Percentiles rank a stretch among this genome's conserved stretches.
phyloP scores from a whole-genome alignment of 2,113 vertebrate genomes.

The Menidia beryllina region DNA sequence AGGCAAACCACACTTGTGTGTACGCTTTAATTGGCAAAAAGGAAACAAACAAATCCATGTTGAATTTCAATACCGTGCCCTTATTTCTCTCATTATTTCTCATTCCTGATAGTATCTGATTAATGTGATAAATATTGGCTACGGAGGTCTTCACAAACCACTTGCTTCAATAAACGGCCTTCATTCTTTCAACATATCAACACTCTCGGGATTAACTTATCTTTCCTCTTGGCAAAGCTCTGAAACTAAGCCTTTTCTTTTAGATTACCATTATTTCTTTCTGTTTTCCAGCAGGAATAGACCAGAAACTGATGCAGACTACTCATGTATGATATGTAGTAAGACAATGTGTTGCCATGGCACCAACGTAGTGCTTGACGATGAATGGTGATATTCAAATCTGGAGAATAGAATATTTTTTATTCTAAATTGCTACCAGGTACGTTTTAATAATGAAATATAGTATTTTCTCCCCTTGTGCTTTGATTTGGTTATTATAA shows the following conservation, averaged over 20 bases:
- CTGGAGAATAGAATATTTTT: too few species aligned
- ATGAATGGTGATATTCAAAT: slow-evolving; percentile 15
- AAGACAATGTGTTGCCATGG: slow-evolving; percentile 47
- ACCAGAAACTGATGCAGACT: slow-evolving; percentile 29
- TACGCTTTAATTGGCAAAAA: slow-evolving; percentile 52
- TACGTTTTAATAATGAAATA: too few species aligned
- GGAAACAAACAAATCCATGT: slow-evolving; percentile 52
- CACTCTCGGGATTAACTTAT: slow-evolving; percentile 71
- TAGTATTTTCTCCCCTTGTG: too few species aligned
- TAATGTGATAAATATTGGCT: slow-evolving; percentile 53
- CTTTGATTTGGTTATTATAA: too few species aligned
- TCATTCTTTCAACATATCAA: slow-evolving; percentile 45
- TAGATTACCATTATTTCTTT: background rate
- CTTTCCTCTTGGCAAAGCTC: slow-evolving; percentile 58
- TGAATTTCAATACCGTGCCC: slow-evolving; percentile 43
- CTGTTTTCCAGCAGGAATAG: slow-evolving; percentile 45
- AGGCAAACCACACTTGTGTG: slow-evolving; percentile 39
- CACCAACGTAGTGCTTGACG: slow-evolving; percentile 14
- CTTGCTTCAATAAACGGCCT: slow-evolving; percentile 53
- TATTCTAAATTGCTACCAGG: too few species aligned
- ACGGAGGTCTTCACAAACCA: slow-evolving; percentile 65
- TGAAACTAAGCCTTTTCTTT: slow-evolving; percentile 55
- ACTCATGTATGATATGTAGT: slow-evolving; percentile 28
- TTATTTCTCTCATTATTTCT: slow-evolving; percentile 39
- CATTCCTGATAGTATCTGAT: slow-evolving; percentile 50